A percentile compares a stretch with the other conserved stretches of the same genome.
Evolutionary conservation across 2,797 vertebrate genomes (phyloP).

Genomic region (Malurus leucopterus): DNA sequence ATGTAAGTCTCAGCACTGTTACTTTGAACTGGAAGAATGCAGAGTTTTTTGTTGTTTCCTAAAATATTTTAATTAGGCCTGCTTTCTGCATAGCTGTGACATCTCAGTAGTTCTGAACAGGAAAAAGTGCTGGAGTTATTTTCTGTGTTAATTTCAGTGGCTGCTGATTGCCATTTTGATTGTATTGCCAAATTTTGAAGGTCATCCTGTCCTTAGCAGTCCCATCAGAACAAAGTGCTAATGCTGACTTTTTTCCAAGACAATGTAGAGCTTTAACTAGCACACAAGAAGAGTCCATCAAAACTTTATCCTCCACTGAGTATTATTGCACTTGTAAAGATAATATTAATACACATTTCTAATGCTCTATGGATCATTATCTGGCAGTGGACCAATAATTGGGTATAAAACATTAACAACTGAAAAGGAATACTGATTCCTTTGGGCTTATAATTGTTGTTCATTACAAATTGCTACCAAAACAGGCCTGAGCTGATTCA

Average conservation of each 20-base stretch:
- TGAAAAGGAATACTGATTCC: constrained; percentile 66
- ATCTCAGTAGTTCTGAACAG: neutral
- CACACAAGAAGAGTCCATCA: constrained; percentile 35
- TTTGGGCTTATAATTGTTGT: constrained; percentile 73
- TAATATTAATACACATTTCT: constrained; percentile 72
- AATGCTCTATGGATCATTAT: constrained; percentile 71
- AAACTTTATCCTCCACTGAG: constrained; percentile 63
- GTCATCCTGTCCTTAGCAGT: constrained; percentile 36
- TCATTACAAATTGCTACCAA: constrained; percentile 69
- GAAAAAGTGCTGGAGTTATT: neutral
- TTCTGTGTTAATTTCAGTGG: constrained; percentile 1
- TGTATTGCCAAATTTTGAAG: constrained; percentile 55
- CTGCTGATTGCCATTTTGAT: constrained; percentile 22
- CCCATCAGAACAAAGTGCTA: constrained; percentile 31
- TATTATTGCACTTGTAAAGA: constrained; percentile 68
- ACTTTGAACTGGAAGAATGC: neutral
- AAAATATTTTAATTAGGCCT: neutral
- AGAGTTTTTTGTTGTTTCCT: neutral
- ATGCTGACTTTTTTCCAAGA: constrained; percentile 27
- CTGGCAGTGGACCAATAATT: constrained; percentile 64
- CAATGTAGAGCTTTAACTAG: constrained; percentile 45
- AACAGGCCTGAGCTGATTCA: constrained; percentile 66
- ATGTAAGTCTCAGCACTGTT: neutral
- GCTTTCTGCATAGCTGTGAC: neutral
- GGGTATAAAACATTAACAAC: constrained; percentile 71